Base-by-base conservation (phyloP, 92 coral and sea anemone genomes). In the Diadumene lineata region DNA sequence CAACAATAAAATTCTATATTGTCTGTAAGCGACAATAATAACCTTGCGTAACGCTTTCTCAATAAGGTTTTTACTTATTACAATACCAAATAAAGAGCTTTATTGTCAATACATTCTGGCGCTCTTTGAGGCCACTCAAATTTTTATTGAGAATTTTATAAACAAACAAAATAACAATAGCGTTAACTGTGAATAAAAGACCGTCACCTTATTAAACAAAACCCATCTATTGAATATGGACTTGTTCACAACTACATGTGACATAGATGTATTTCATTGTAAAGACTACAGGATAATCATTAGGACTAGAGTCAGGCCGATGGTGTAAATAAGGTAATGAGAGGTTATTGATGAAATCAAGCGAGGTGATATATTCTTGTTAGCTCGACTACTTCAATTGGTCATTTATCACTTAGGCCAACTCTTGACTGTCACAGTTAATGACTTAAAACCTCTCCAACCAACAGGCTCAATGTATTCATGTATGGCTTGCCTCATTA, bases 391-490 rank as follows among this genome's bases (percentile, higher is more conserved):
- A 78, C 86, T 72, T 75, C 72, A 88, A 82, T 82, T 72, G 76
- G 71, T 77, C 84, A 79, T 79, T 85, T 90, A 91, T 91, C 90
- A 91, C 84, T 91, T 93, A 91, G 69, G 69, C 79, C 77, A 79
- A 72, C 79, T 81, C 78, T 81, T 78, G 81, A 85, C 93, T 88
- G 97, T 88, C 97, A 88, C 75, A 66, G 82, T 88, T 91, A 91
- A 91, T 88, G 93, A 91, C 89, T 91, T 88, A 87, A 90, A 84
- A 87, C 89, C 90, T 81, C 93, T 88, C 72, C 75, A 85, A 84
- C 88, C 86, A 91, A 88, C 78, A 86, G 82, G 80, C 87, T 82
- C 78, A 91, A 82, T 84, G 82, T 81, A 83, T 78, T 84, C 81
- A 76, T 87, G 86, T 78, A 82, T 87, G 86, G 92, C 93, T 68